Base-by-base conservation (phyloP, 2,888 invertebrate species). In the Apamea anceps region DNA sequence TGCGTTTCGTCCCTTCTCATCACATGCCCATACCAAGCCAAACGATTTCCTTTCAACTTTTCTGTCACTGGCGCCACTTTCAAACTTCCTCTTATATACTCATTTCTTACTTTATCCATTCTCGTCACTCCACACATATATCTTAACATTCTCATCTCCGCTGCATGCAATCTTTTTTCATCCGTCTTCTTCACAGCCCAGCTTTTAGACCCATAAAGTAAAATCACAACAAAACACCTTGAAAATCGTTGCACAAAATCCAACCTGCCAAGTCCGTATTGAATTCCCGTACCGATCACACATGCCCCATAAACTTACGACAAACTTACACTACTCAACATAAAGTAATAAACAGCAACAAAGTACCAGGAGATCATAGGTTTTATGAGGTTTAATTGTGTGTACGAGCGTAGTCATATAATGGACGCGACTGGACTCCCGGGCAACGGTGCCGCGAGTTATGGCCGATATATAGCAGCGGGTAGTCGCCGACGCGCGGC, bases 321-420 rank as follows among this genome's bases (percentile, higher is more conserved):
- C 83, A 84, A 73, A 79, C 70, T 77, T 82, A 81, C 70, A 75
- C 77, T 72, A 76, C 81, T 71, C 75, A 86, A 68, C 76, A 87
- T 82, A 82, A 70, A 77, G 82, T 78, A 89, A 90, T 89, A 89
- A 90, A 88, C 86, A 87, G 78, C 84, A 81, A 86, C 86, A 87
- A 91, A 90, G 91, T 91, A 91, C 91, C 86, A 92, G 92, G 92
- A 85, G 88, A 91, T 93, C 93, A 92, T 92, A 90, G 89, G 92
- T 91, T 93, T 92, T 94, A 94, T 93, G 92, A 91, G 90, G 88
- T 93, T 93, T 94, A 94, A 93, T 93, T 92, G 93, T 91, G 93
- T 93, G 92, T 89, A 89, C 87, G 89, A 86, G 87, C 91, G 88
- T 87, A 87, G 86, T 91, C 87, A 91, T 92, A 91, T 93, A 94